Base-by-base conservation (phyloP, 2,888 invertebrate genomes). In the Agrotis exclamationis region DNA sequence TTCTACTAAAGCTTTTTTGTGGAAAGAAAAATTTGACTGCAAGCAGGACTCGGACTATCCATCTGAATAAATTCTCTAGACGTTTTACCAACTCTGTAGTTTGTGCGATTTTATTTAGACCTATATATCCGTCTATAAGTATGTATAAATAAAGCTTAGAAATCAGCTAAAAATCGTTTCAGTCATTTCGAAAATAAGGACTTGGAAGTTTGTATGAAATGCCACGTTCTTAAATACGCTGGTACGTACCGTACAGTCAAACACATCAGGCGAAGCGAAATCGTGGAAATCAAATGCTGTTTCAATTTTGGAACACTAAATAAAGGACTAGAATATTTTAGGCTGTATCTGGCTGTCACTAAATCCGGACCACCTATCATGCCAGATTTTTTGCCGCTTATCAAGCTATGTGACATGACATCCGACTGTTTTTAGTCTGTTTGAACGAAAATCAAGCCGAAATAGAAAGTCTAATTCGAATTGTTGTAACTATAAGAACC, bases 401-500 rank as follows among this genome's bases (percentile, higher is more conserved):
- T 57, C 75, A 53, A 39, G 51, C 14, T 33, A 7, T 22, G 51
- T 47, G 70, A 73, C 70, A 74, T 57, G 79, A 57, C 33, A 51
- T 76, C 57, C 54, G 63, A 47, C 33, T n/a, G 63, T 70, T 79
- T 78, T 62, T 67, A 78, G 54, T 63, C 53, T 11, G 58, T 39
- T 68, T 18, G 22, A n/a, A 66, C 54, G 45, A 60, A 69, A 68
- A 74, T 33, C 13, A 47, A 51, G 16, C 53, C 60, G 56, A 83
- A 74, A 82, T 72, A 63, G 71, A 70, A 70, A 74, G 57, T 33
- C 33, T 68, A 63, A 70, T 72, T 76, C 54, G 54, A 62, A 78
- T 63, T 62, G n/a, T 45, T 22, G n/a, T n/a, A n/a, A 63, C 53
- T 9, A 62, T 45, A 67, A 44, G 45, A 69, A 63, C 44, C 48